Base-by-base conservation (phyloP, 2,113 vertebrate species). In the Erythrocercus mccallii region DNA sequence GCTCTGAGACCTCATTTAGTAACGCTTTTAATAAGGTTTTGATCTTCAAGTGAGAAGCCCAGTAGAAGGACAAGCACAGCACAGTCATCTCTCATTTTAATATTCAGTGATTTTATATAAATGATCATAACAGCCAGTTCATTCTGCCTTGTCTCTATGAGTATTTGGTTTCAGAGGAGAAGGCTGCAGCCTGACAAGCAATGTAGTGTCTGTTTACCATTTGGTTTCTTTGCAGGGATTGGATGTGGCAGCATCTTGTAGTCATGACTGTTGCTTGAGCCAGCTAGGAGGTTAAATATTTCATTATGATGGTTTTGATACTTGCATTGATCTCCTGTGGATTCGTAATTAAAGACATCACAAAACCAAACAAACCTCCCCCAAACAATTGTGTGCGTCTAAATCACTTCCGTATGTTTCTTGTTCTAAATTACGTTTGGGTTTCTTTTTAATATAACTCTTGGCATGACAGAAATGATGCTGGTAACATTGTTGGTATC, bases 391-490 rank as follows among this genome's bases (percentile, higher is more conserved):
- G 51, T 33, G 6, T 76, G 20, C 31, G 37, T 83, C 54, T 88
- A 77, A 95, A 94, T 86, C 33, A 71, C 84, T 84, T 88, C 88
- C 89, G 79, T 95, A 70, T 97, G 94, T 82, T 96, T 77, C 80
- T 66, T 71, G 70, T 90, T 94, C 80, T 58, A 62, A 64, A 57
- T 74, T 78, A 81, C 50, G 69, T 42, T 27, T 1, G 56, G 54
- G 21, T 74, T 97, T 96, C 86, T 93, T 92, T 96, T 93, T 72
- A 86, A 91, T 90, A 65, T 87, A 85, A 80, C 60, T 96, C 64
- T 88, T 96, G 90, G 94, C 92, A 95, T 16, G 37, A 95, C 93
- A 94, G 91, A 95, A 95, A 94, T 66, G n/a, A 70, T 72, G 54
- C 69, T 94, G 96, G 86, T 21, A 42, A 92, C 78, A 70, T 79